phyloP scores from a whole-genome alignment of 2,888 invertebrate genomes.

The Phytoseiulus persimilis region DNA sequence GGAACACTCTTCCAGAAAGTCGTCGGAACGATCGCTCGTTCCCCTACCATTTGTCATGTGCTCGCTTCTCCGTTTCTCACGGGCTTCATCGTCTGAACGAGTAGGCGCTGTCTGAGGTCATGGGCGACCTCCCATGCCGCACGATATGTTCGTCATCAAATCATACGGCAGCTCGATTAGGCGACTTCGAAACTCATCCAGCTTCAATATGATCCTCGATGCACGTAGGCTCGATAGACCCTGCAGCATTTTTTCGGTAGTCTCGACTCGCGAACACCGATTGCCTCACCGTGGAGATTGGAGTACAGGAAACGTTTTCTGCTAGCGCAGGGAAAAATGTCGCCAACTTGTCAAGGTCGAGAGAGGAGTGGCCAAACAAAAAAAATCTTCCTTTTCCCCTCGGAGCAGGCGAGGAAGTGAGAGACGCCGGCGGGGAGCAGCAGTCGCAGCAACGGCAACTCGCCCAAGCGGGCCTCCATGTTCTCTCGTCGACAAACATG shows the following conservation, averaged over 20 bases:
- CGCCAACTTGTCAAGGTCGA: not conserved
- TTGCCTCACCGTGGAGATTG: not conserved
- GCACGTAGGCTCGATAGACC: not conserved
- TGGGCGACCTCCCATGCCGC: not conserved
- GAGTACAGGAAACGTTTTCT: not conserved
- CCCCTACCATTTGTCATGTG: not conserved
- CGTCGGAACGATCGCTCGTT: not conserved
- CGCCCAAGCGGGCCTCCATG: not conserved
- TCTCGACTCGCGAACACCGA: not conserved
- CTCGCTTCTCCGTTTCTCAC: not conserved
- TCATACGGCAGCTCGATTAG: not conserved
- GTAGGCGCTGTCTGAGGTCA: not conserved
- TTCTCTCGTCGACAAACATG: not conserved
- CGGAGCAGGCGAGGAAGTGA: not conserved
- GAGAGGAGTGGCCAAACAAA: not conserved
- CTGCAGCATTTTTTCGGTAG: not conserved
- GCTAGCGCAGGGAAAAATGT: not conserved
- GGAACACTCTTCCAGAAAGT: no score
- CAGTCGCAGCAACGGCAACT: not conserved
- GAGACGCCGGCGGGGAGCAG: not conserved
- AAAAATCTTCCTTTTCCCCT: not conserved
- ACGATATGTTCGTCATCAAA: not conserved
- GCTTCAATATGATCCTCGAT: not conserved
- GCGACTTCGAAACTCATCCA: not conserved
- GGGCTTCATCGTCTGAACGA: not conserved